Conservation (phyloP, 2,797 vertebrate genomes). For the Lindbergichthys nudifrons region DNA sequence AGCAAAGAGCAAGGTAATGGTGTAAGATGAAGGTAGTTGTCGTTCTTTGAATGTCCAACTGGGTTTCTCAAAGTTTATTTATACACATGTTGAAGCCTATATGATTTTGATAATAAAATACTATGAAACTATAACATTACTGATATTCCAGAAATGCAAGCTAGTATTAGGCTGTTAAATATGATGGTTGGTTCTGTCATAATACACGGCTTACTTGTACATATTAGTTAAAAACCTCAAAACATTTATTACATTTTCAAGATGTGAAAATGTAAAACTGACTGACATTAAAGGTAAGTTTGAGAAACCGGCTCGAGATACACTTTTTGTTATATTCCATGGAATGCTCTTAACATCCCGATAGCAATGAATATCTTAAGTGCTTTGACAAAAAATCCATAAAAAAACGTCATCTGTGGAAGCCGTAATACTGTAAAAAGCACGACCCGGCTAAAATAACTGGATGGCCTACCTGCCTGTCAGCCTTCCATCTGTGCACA, state of each 20-base stretch:
- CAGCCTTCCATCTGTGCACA: too few relatives aligned
- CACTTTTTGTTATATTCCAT: too few relatives aligned
- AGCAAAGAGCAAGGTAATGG: not conserved
- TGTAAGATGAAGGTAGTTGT: not conserved
- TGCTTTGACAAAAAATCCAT: too few relatives aligned
- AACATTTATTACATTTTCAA: not conserved
- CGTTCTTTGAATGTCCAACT: not conserved
- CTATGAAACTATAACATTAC: not conserved
- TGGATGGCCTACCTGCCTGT: too few relatives aligned
- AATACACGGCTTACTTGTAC: not conserved
- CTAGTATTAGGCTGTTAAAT: conserved; percentile 5
- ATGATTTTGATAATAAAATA: not conserved
- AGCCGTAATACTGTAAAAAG: too few relatives aligned
- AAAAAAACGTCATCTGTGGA: too few relatives aligned
- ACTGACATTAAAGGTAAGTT: too few relatives aligned
- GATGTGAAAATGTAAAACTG: not conserved
- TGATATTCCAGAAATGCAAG: not conserved
- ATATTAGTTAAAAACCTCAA: not conserved
- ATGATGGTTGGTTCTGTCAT: not conserved
- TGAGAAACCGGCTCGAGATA: too few relatives aligned
- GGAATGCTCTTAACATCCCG: too few relatives aligned
- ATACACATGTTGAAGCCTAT: not conserved
- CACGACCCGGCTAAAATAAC: too few relatives aligned
- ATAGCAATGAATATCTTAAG: too few relatives aligned
- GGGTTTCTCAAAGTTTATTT: not conserved